A percentile compares a stretch with the other conserved stretches of the same genome.
phyloP scores from a whole-genome alignment of 2,888 invertebrate genomes.

The Drosophila kuntzei region DNA sequence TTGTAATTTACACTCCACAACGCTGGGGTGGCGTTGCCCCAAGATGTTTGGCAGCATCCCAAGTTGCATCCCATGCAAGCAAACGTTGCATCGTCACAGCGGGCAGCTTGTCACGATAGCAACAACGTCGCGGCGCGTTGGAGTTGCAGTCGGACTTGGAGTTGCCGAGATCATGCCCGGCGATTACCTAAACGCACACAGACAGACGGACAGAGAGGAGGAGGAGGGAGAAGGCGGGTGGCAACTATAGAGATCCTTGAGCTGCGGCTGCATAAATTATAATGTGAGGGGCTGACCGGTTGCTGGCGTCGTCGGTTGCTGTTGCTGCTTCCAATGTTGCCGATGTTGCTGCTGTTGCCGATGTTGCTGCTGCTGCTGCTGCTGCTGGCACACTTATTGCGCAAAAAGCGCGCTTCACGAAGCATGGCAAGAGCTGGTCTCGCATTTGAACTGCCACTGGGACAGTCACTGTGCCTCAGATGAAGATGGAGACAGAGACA shows the following conservation, averaged over 20 bases:
- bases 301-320: slow-evolving; percentile 45
- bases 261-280: slow-evolving; percentile 78
- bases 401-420: slow-evolving; percentile 78
- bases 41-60: slow-evolving; percentile 37
- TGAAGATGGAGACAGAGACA: not conserved
- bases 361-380: slow-evolving; percentile 19
- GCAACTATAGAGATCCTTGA: slow-evolving; percentile 69
- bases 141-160: slow-evolving; percentile 50
- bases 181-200: slow-evolving; percentile 80
- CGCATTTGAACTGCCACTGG: slow-evolving; percentile 47
- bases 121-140: slow-evolving; percentile 29
- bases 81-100: slow-evolving; percentile 61
- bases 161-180: slow-evolving; percentile 72
- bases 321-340: slow-evolving; percentile 8
- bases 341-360: slow-evolving; percentile 15
- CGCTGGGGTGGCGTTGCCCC: slow-evolving; percentile 73
- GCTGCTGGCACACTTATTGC: slow-evolving; percentile 78
- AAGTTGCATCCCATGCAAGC: slow-evolving; percentile 41
- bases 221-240: slow-evolving; percentile 3
- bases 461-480: slow-evolving; percentile 20
- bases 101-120: slow-evolving; percentile 76
- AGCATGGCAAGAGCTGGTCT: slow-evolving; percentile 70
- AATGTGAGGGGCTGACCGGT: slow-evolving; percentile 74
- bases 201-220: slow-evolving; percentile 5
- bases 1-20: slow-evolving; percentile 77